Evolutionary conservation across 2,888 invertebrate genomes (phyloP), one percentile per base, ranked within the genome.

Genomic region (Cryptocephalus moraei): DNA sequence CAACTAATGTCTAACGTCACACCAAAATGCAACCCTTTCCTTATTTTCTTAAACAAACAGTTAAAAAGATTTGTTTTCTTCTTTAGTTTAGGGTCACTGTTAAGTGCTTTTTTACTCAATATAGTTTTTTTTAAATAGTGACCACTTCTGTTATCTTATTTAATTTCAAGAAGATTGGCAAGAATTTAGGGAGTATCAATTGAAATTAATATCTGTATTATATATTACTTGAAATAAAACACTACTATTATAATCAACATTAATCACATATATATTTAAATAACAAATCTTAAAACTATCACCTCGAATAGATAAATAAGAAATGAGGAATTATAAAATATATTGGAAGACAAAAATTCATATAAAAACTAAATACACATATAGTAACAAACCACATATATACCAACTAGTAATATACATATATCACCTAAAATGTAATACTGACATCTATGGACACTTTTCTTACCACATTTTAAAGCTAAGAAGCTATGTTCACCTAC

Each of bases 281-380:
- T 56, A 55, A 58, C 56, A 61, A 59, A 48, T 43, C 33, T 45
- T 36, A 47, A 36, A 43, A 45, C 38, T 43, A 33, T 45, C 34
- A 39, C 41, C 38, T 32, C 38, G 36, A 45, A 33, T 41, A 22
- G 45, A 43, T 45, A 36, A 43, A 39, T 46, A 39, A 39, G 36
- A 49, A 49, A 38, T 41, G 43, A 36, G 36, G 12, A 36, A 36
- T 36, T 36, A 36, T 36, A 36, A 36, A 51, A 50, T 53, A 51
- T 53, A 52, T 53, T 57, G 61, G 59, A 61, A 61, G 61, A 61
- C 59, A 58, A 59, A 58, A 56, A 36, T 51, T 50, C 49, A 49
- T 52, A 51, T n/a, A 49, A 50, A 44, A 50, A 56, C 50, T 49
- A 50, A 52, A 53, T 54, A 53, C 50, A 54, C 52, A 52, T 52